Evolutionary conservation across 1,140 invertebrate genomes (phyloP).

Genomic region (Philotrypesis tridentata): DNA sequence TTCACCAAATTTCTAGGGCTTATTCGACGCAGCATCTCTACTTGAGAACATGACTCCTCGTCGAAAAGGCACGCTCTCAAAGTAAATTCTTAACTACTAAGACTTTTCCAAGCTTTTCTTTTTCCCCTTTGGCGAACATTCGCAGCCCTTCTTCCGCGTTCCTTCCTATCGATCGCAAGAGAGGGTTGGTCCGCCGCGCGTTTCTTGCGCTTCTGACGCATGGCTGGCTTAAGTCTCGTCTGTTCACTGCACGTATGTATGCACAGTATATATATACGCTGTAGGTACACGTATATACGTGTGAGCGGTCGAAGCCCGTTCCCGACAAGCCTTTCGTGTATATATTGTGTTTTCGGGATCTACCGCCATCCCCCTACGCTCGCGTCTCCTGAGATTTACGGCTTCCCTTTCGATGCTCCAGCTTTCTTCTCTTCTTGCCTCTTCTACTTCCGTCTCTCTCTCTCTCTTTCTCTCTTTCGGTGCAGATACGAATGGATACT

Average conservation of each 20-base stretch:
- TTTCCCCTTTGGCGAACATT: constrained; percentile 49
- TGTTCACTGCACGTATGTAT: neutral
- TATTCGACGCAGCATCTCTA: too few species aligned
- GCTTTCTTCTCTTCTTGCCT: constrained; percentile 33
- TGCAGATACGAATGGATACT: constrained; percentile 37
- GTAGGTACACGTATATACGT: too few species aligned
- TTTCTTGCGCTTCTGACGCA: constrained; percentile 42
- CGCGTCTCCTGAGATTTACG: constrained; percentile 45
- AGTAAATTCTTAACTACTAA: constrained; percentile 61
- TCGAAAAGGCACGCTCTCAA: too few species aligned
- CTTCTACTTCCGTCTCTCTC: too few species aligned
- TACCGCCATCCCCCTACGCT: neutral
- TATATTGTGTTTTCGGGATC: constrained; percentile 12
- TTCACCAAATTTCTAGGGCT: too few species aligned
- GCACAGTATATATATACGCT: neutral
- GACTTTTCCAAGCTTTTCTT: constrained; percentile 67
- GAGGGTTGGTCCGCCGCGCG: neutral
- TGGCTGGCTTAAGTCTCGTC: constrained; percentile 43
- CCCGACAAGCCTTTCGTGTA: neutral
- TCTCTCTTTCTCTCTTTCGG: too few species aligned
- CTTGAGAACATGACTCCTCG: too few species aligned
- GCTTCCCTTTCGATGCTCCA: constrained; percentile 24
- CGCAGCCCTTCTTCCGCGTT: constrained; percentile 65
- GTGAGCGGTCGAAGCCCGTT: neutral
- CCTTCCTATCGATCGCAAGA: constrained; percentile 43